Base-by-base conservation (phyloP, 1,140 invertebrate genomes). In the Lanistes nyassanus region DNA sequence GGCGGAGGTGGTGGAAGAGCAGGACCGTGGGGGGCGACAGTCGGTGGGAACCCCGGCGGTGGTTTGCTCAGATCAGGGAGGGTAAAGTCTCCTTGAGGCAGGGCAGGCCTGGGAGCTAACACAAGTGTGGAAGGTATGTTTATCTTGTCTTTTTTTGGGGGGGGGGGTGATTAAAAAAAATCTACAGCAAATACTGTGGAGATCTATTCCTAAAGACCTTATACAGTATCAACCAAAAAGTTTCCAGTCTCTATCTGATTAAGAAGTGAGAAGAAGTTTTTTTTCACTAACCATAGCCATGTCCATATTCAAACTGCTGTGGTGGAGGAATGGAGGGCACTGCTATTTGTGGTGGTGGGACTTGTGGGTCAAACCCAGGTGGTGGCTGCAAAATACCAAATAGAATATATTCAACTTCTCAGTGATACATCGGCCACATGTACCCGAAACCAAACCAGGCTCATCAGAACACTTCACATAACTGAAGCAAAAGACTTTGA, bases 21-120 rank as follows among this genome's bases (percentile, higher is more conserved):
- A n/a, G 70, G 65, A 36, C 60, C 42, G 36, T 21, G n/a, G 5
- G 72, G 56, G 37, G 74, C 42, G 67, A 78, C 60, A 39, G 67
- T 70, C 19, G 86, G 77, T 51, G 84, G 86, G 65, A 85, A 83
- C 0, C 90, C 90, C 42, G 91, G 91, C 0, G 92, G 92, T 56
- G 92, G 91, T 73, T 92, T 91, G 84, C 89, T 91, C 74, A 92
- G 91, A 81, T 92, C 84, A 71, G 86, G 85, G 66, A 84, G 39
- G 6, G 85, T 70, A 62, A 84, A 80, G 29, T 69, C 34, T 21
- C 73, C 65, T 55, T 75, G 51, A 66, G 74, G 77, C 53, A 83
- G 70, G 56, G 82, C 79, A 36, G 79, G 81, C 71, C 79, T 71
- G 56, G 75, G 75, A 9, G 69, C 64, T 76, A 72, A 53, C 13